Evolutionary conservation across 2,888 invertebrate genomes (phyloP), one percentile per base, ranked within the genome.

Genomic region (Parochlus steinenii): DNA sequence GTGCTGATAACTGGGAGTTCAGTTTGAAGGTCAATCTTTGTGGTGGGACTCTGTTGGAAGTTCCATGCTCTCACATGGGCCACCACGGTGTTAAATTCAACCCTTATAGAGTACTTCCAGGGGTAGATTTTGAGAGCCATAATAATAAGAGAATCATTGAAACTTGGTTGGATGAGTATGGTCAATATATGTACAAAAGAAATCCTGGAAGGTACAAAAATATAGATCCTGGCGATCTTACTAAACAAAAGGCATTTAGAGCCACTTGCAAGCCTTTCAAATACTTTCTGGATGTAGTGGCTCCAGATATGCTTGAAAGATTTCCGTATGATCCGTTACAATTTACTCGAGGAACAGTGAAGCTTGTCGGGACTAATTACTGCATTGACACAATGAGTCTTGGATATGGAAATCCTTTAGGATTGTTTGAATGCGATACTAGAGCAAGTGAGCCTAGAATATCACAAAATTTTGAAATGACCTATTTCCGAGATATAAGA

Each of bases 1-100:
- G 83, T 4, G 85, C 81, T 2, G 83, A 85, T 54, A 85, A 85
- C 55, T 60, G 83, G 31, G 83, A 85, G 53, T 62, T 85, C 54
- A 81, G 81, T 1, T 79, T 83, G 46, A 64, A 81, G 45, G n/a
- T n/a, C n/a, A 78, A 78, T 77, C 72, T 75, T 51, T 79, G 79
- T 47, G 78, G 78, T 1, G 78, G 77, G 3, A 62, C 62, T 30
- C 63, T 79, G 4, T 69, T 75, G 52, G 75, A 78, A 20, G 71
- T 69, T 0, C 78, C 79, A 1, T 80, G 78, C 49, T 74, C 74
- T 5, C 72, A 75, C 45, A 77, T 80, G 1, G 79, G 77, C 0
- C 79, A 80, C 52, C 58, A 79, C 5, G 79, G 78, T 49, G 60
- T 78, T 18, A 18, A 11, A 7, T 30, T 23, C 25, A 36, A 11